Percentiles rank a stretch among this genome's conserved stretches.
phyloP scores from a whole-genome alignment of 2,113 vertebrate species.

The Hemiscyllium ocellatum region DNA sequence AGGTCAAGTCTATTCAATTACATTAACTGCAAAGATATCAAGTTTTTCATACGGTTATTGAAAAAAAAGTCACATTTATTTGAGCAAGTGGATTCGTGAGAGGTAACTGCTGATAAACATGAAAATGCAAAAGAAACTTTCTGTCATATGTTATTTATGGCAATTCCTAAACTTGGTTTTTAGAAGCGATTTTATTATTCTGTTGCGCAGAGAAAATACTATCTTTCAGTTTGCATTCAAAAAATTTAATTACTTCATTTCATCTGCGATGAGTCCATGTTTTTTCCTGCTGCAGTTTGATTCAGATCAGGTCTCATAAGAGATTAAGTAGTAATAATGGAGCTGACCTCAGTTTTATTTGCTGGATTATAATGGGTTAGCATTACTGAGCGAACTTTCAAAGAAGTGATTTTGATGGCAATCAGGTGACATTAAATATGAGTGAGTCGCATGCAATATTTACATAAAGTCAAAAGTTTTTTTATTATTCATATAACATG shows the following conservation, averaged over 20 bases:
- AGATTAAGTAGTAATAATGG: neutral
- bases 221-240: neutral
- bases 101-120: too few relatives aligned
- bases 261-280: neutral
- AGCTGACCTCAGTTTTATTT: neutral
- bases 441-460: neutral
- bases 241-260: neutral
- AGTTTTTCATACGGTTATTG: neutral
- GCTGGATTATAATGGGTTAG: neutral
- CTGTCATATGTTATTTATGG: neutral
- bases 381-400: neutral
- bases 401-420: neutral
- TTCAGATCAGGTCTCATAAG: neutral
- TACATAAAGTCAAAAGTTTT: neutral
- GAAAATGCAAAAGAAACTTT: neutral
- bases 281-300: neutral
- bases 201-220: neutral
- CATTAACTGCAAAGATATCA: neutral
- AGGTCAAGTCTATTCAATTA: neutral
- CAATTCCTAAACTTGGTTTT: neutral
- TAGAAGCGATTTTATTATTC: neutral
- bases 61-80: neutral
- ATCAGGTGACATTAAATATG: neutral
- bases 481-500: neutral
- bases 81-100: neutral